Percentiles rank a stretch among this genome's conserved stretches.
Evolutionary conservation across 1,140 invertebrate genomes (phyloP).

Genomic region (Temnothorax curvispinosus): DNA sequence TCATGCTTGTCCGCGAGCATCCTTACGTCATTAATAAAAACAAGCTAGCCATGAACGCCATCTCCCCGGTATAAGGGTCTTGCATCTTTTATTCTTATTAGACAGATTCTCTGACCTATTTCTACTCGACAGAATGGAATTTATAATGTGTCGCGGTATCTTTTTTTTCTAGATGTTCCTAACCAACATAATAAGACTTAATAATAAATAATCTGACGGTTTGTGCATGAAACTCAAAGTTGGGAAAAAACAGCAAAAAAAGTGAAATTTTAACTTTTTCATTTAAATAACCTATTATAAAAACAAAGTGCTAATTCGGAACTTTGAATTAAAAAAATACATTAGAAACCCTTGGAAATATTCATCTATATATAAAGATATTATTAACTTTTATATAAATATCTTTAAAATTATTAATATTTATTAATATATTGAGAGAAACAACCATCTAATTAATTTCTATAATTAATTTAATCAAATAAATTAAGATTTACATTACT

Average conservation of each 20-base stretch:
- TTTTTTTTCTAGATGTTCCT: neutral
- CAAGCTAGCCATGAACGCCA: neutral
- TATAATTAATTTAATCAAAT: neutral
- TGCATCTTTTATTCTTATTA: conserved; percentile 26
- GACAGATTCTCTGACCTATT: neutral
- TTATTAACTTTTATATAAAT: neutral
- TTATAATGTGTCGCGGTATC: neutral
- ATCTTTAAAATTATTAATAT: neutral
- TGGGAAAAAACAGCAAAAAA: neutral
- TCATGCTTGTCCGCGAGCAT: neutral
- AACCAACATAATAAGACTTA: neutral
- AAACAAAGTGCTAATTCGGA: neutral
- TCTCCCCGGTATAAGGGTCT: neutral
- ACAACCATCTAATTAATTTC: neutral
- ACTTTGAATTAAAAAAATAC: neutral
- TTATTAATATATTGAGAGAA: neutral
- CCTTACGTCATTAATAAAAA: conserved; percentile 37
- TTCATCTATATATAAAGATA: neutral
- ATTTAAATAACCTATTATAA: neutral
- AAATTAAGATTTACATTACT: neutral
- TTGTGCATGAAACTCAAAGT: neutral
- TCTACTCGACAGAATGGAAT: conserved; percentile 26
- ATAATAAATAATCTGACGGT: conserved; percentile 11
- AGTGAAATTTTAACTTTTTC: neutral
- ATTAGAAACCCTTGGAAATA: neutral